Evolutionary conservation across 1,140 invertebrate genomes (phyloP).

Genomic region (Cryptotermes secundus): DNA sequence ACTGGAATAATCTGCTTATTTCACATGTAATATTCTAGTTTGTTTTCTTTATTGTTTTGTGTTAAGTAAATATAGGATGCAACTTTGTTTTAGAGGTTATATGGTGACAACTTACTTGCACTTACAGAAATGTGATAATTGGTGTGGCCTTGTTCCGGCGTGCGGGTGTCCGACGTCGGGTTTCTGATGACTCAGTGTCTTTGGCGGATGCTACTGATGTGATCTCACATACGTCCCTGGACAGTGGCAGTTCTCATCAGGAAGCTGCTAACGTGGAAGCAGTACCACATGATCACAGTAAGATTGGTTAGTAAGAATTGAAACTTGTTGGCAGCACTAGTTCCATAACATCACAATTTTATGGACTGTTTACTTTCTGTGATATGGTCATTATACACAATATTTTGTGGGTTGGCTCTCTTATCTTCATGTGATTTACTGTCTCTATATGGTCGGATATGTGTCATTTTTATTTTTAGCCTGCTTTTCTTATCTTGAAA

Average conservation of each 20-base stretch:
- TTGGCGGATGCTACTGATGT: slow-evolving; percentile 51
- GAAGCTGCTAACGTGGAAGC: background rate
- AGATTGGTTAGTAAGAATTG: background rate
- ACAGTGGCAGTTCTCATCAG: slow-evolving; percentile 36
- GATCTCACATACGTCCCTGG: slow-evolving; percentile 53
- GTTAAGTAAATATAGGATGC: background rate
- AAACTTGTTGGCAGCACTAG: too few species aligned
- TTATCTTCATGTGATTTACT: too few species aligned
- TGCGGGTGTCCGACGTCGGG: slow-evolving; percentile 53
- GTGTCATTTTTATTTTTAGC: too few species aligned
- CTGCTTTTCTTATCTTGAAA: too few species aligned
- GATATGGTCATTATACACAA: too few species aligned
- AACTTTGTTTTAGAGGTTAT: background rate
- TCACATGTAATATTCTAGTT: too few species aligned
- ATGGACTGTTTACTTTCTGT: too few species aligned
- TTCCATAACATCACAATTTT: too few species aligned
- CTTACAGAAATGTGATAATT: slow-evolving; percentile 76
- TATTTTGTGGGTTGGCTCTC: too few species aligned
- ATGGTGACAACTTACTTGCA: background rate
- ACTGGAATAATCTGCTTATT: too few species aligned
- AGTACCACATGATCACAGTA: background rate
- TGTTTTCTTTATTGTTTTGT: background rate
- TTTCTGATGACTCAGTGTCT: slow-evolving; percentile 2
- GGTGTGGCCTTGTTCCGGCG: slow-evolving; percentile 84
- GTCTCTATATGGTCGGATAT: too few species aligned